Percentiles rank a stretch among this genome's conserved stretches.
Evolutionary conservation across 2,888 invertebrate genomes (phyloP).

Genomic region (Philaethria dido): DNA sequence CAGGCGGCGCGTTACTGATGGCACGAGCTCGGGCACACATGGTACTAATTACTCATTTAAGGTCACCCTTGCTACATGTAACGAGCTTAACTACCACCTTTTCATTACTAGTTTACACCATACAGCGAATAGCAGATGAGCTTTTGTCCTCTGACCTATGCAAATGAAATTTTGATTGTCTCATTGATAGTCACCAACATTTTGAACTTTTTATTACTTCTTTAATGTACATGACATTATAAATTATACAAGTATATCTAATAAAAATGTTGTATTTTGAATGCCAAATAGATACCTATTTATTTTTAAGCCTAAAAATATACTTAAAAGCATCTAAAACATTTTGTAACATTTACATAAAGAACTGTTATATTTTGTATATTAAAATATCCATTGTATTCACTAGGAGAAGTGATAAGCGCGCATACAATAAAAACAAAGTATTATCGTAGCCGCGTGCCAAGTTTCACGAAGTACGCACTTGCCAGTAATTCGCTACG

Average conservation of each 20-base stretch:
- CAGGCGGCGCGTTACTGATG: constrained; percentile 68
- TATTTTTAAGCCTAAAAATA: neutral
- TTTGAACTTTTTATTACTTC: too few relatives aligned
- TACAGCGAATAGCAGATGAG: constrained; percentile 32
- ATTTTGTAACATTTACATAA: constrained; percentile 17
- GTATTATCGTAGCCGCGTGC: constrained; percentile 37
- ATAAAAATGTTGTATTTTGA: neutral
- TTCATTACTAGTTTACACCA: constrained; percentile 40
- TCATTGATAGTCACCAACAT: too few relatives aligned
- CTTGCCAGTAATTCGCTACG: constrained; percentile 29
- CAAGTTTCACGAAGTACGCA: constrained; percentile 37
- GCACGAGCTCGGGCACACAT: constrained; percentile 63
- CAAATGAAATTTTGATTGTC: constrained; percentile 10
- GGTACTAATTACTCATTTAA: constrained; percentile 73
- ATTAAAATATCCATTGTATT: constrained; percentile 32
- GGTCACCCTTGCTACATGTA: constrained; percentile 50
- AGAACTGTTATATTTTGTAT: constrained; percentile 23
- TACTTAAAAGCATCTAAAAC: neutral
- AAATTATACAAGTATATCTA: too few relatives aligned
- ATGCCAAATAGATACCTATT: constrained; percentile 2
- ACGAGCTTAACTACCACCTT: constrained; percentile 45
- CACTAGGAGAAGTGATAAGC: constrained; percentile 30
- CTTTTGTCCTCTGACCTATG: constrained; percentile 11
- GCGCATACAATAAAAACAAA: constrained; percentile 42
- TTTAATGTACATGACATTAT: too few relatives aligned